phyloP scores from a whole-genome alignment of 2,113 vertebrate genomes.

The Austrofundulus limnaeus region DNA sequence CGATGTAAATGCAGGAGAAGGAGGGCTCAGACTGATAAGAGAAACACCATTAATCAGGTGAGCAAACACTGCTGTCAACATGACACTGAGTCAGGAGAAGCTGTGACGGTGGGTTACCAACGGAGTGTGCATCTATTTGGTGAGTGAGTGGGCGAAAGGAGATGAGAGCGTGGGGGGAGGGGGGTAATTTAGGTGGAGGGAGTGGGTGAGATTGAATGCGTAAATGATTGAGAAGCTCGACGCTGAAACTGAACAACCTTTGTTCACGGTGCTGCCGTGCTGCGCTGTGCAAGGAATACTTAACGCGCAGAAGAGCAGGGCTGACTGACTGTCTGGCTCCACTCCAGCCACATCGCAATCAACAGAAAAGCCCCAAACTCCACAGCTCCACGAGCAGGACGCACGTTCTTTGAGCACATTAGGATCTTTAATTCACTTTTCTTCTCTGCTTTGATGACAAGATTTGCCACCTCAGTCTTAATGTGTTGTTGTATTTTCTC shows the following conservation, averaged over 20 bases:
- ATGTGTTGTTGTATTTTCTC: neutral
- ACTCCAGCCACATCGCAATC: slow-evolving; percentile 58
- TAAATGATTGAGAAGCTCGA: slow-evolving; percentile 75
- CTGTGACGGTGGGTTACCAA: slow-evolving; percentile 1
- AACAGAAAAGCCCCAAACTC: slow-evolving; percentile 32
- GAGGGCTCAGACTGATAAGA: neutral
- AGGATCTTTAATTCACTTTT: slow-evolving; percentile 6
- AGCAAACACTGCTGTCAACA: slow-evolving; percentile 7
- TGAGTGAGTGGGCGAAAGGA: slow-evolving; percentile 47
- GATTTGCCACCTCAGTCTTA: neutral
- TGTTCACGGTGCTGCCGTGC: slow-evolving; percentile 71
- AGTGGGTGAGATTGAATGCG: slow-evolving; percentile 66
- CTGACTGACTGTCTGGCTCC: slow-evolving; percentile 56
- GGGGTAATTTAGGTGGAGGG: slow-evolving; percentile 55
- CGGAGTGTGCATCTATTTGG: slow-evolving; percentile 41
- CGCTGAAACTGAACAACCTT: slow-evolving; percentile 76
- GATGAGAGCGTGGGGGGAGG: slow-evolving; percentile 39
- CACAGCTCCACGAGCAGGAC: slow-evolving; percentile 21
- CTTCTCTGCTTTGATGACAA: neutral
- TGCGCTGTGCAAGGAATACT: slow-evolving; percentile 75
- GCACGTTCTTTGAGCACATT: slow-evolving; percentile 17
- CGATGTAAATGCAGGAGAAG: neutral
- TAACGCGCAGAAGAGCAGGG: slow-evolving; percentile 71
- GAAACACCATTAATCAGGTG: neutral
- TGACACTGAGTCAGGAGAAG: slow-evolving; percentile 8